These are phyloP conservation scores for Aphis gossypii DNA, from an alignment of 1,140 invertebrate genomes.

Conservation along the genomic window DNA sequence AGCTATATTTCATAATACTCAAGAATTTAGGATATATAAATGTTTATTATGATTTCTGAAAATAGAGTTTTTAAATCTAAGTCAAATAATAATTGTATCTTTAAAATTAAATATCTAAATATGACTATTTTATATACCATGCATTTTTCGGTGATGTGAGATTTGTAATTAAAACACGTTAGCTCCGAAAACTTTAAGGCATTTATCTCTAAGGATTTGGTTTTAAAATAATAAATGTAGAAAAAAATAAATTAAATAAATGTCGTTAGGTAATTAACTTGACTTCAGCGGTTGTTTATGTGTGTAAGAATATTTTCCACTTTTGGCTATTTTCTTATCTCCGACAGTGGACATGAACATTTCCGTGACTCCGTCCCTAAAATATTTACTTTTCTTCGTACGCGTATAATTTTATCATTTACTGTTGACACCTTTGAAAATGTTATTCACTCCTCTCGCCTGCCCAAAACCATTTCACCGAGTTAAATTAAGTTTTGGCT, in stretches of 20 bases:
- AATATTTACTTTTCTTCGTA: conserved; percentile 10
- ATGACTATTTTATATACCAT: accelerated
- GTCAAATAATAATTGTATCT: neutral
- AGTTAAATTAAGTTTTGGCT: neutral
- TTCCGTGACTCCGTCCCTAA: neutral
- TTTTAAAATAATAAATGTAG: neutral
- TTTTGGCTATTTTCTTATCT: neutral
- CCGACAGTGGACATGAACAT: neutral
- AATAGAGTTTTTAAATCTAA: neutral
- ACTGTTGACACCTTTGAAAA: conserved; percentile 39
- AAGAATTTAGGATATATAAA: neutral
- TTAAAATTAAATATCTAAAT: neutral
- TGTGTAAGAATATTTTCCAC: neutral
- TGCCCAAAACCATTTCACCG: neutral
- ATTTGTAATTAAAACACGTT: neutral
- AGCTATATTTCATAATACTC: neutral
- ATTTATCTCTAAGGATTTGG: neutral
- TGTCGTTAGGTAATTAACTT: neutral
- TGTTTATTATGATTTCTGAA: neutral
- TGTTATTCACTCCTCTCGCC: neutral
- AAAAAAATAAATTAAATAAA: neutral
- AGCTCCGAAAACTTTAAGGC: neutral
- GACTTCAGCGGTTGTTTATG: neutral
- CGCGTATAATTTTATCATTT: conserved; percentile 38
- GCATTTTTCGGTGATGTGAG: neutral